These are phyloP conservation scores for Camponotus fellah DNA, from an alignment of 2,888 invertebrate genomes.

Conservation along the genomic window DNA sequence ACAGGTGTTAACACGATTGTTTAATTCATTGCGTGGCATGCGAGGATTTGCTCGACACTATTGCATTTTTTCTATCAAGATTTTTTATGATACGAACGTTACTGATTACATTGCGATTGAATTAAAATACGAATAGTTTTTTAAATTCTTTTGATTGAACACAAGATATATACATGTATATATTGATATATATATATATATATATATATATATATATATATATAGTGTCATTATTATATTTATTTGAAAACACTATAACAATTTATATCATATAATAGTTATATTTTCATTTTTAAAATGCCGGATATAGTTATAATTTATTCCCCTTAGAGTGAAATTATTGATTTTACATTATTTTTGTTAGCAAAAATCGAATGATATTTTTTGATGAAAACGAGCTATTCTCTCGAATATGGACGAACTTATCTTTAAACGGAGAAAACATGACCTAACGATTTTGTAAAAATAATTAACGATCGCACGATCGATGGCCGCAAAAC, in stretches of 20 bases:
- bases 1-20: slow-evolving; percentile 51
- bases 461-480: slow-evolving; percentile 79
- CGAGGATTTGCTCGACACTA: background rate
- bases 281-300: background rate
- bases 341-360: background rate
- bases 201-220: background rate
- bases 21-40: slow-evolving; percentile 30
- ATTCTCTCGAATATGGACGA: background rate
- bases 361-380: background rate
- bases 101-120: background rate
- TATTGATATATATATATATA: background rate
- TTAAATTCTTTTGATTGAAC: background rate
- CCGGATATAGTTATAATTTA: too few species aligned
- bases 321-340: background rate
- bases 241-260: too few species aligned
- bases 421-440: slow-evolving; percentile 62
- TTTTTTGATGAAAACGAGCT: slow-evolving; percentile 40
- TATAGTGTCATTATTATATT: too few species aligned
- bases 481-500: slow-evolving; percentile 47
- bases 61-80: background rate
- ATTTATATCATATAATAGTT: too few species aligned
- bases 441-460: slow-evolving; percentile 68
- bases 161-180: background rate
- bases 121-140: background rate
- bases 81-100: background rate